Evolutionary conservation across 2,888 invertebrate species (phyloP).

Genomic region (Trisateles emortualis): DNA sequence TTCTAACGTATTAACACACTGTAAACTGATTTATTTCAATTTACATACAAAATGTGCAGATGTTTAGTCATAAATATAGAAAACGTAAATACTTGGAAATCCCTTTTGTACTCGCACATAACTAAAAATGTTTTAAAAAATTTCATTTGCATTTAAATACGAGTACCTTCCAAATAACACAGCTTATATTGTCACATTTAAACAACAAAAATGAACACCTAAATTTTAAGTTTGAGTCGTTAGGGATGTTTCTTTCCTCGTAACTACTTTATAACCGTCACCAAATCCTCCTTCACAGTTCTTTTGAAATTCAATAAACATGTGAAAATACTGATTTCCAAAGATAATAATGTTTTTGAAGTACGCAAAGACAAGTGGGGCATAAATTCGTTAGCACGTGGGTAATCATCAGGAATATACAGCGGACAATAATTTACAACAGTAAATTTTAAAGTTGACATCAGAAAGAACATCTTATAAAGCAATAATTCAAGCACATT

Average conservation of each 20-base stretch:
- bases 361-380: slow-evolving; percentile 73
- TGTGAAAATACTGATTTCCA: slow-evolving; percentile 76
- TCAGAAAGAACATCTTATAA: slow-evolving; percentile 84
- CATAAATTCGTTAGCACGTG: slow-evolving; percentile 84
- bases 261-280: slow-evolving; percentile 71
- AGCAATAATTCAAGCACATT: slow-evolving; percentile 75
- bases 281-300: slow-evolving; percentile 71
- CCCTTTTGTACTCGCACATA: slow-evolving; percentile 22
- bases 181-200: slow-evolving; percentile 25
- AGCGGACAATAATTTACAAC: slow-evolving; percentile 76
- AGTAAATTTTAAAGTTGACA: slow-evolving; percentile 86
- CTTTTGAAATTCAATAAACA: slow-evolving; percentile 76
- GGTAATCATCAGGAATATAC: slow-evolving; percentile 81
- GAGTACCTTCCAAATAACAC: slow-evolving; percentile 17
- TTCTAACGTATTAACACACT: slow-evolving; percentile 53
- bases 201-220: slow-evolving; percentile 21
- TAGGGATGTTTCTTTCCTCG: slow-evolving; percentile 57
- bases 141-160: slow-evolving; percentile 21
- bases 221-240: slow-evolving; percentile 22
- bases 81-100: slow-evolving; percentile 37
- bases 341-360: slow-evolving; percentile 74
- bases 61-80: slow-evolving; percentile 47
- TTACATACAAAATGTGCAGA: slow-evolving; percentile 48
- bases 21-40: slow-evolving; percentile 51
- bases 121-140: slow-evolving; percentile 19